Evolutionary conservation across 2,113 vertebrate genomes (phyloP).

Genomic region (Psammodynastes pulverulentus): DNA sequence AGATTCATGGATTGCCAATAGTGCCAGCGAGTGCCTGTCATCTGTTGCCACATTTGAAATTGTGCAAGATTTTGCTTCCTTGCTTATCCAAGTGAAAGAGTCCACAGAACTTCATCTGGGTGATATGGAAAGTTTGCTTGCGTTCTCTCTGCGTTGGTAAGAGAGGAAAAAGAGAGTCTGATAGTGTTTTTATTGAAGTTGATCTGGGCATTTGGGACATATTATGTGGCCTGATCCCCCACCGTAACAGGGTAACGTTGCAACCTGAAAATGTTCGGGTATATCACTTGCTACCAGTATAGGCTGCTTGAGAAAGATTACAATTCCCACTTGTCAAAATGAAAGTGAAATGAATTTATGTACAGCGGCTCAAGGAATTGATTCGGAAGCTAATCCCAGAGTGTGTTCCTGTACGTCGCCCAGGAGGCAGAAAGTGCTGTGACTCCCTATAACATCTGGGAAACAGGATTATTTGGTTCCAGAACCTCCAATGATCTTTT

Average conservation of each 20-base stretch:
- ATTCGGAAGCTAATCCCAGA: not conserved
- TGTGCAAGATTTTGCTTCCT: not conserved
- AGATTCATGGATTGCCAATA: not conserved
- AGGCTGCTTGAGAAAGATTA: not conserved
- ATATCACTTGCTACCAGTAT: not conserved
- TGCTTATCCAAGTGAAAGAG: not conserved
- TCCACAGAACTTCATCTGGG: not conserved
- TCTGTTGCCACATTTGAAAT: not conserved
- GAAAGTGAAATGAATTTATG: not conserved
- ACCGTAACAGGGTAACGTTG: not conserved
- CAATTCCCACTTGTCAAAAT: not conserved
- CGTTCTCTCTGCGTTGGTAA: not conserved
- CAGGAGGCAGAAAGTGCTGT: not conserved
- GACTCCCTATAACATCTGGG: not conserved
- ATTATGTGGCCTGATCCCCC: not conserved
- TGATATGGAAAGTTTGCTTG: not conserved
- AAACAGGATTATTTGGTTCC: not conserved
- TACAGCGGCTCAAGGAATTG: not conserved
- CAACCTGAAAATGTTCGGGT: not conserved
- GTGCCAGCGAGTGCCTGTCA: not conserved
- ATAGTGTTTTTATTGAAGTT: not conserved
- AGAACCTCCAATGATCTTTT: not conserved
- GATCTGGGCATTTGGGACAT: not conserved
- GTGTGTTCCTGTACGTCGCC: not conserved
- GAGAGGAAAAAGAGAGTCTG: not conserved